A percentile compares a stretch with the other conserved stretches of the same genome.
Conservation (phyloP, 1,140 invertebrate species). For the Meteorus sp. region DNA sequence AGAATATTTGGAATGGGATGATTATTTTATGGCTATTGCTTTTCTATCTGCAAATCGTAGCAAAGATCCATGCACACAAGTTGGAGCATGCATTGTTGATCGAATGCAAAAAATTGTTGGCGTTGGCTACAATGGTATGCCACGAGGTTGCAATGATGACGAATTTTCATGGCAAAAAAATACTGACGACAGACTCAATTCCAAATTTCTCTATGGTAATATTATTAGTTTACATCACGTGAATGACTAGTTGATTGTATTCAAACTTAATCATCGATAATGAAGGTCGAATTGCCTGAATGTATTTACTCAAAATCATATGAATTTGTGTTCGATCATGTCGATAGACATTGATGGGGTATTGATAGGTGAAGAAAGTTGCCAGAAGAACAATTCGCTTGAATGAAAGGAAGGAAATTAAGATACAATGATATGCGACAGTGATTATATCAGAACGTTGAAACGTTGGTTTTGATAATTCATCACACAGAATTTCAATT, state of each 20-base stretch:
- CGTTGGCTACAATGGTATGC: constrained; percentile 96
- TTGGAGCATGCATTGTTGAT: constrained; percentile 92
- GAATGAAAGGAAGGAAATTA: too few relatives aligned
- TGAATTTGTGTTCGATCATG: too few relatives aligned
- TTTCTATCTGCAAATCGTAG: constrained; percentile 85
- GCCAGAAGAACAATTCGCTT: too few relatives aligned
- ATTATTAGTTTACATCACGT: constrained; percentile 22
- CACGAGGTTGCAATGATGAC: constrained; percentile 84
- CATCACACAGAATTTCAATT: too few relatives aligned
- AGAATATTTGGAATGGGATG: constrained; percentile 67
- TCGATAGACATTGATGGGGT: too few relatives aligned
- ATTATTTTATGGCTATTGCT: constrained; percentile 91
- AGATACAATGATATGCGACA: too few relatives aligned
- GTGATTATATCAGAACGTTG: too few relatives aligned
- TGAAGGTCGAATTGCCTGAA: too few relatives aligned
- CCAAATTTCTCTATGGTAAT: constrained; percentile 84
- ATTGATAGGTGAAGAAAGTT: too few relatives aligned
- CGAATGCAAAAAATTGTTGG: constrained; percentile 87
- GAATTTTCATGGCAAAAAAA: constrained; percentile 83
- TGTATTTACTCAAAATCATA: too few relatives aligned
- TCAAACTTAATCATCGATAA: too few relatives aligned
- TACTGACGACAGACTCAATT: constrained; percentile 63
- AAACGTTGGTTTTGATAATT: too few relatives aligned
- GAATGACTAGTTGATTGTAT: not conserved
- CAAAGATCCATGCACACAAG: constrained; percentile 91